phyloP scores from a whole-genome alignment of 2,888 invertebrate genomes.

The Prosopocoilus inquinatus region DNA sequence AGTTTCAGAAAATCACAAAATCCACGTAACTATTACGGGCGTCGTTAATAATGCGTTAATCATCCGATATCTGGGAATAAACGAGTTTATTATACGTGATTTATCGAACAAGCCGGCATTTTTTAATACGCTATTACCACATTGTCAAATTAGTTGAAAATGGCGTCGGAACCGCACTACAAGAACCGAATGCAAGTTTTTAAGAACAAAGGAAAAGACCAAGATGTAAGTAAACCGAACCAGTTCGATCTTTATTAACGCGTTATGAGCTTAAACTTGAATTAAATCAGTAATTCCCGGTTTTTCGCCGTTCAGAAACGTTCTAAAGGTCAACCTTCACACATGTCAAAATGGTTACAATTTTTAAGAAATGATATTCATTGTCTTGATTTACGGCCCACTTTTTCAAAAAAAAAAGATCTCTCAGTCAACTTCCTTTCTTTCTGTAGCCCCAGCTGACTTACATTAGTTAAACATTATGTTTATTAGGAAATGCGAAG shows the following conservation, averaged over 20 bases:
- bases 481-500: slow-evolving; percentile 89
- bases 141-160: slow-evolving; percentile 55
- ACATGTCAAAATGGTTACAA: slow-evolving; percentile 19
- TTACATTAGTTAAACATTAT: neutral
- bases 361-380: slow-evolving; percentile 3
- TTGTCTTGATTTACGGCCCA: neutral
- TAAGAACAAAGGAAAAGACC: slow-evolving; percentile 99
- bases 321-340: slow-evolving; percentile 17
- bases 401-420: neutral
- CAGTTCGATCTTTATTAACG: too few species aligned
- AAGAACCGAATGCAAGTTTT: slow-evolving; percentile 90
- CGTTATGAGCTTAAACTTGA: too few species aligned
- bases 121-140: slow-evolving; percentile 28
- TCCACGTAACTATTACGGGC: neutral
- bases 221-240: slow-evolving; percentile 77
- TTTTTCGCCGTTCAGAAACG: neutral
- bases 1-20: neutral
- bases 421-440: neutral
- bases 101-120: slow-evolving; percentile 21
- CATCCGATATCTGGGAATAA: too few species aligned
- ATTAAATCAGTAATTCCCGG: too few species aligned
- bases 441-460: neutral
- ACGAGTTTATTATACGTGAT: neutral
- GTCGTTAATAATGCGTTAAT: slow-evolving; percentile 1
- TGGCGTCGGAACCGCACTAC: slow-evolving; percentile 72